phyloP scores from a whole-genome alignment of 2,797 vertebrate genomes.

The Propithecus deckenii region DNA sequence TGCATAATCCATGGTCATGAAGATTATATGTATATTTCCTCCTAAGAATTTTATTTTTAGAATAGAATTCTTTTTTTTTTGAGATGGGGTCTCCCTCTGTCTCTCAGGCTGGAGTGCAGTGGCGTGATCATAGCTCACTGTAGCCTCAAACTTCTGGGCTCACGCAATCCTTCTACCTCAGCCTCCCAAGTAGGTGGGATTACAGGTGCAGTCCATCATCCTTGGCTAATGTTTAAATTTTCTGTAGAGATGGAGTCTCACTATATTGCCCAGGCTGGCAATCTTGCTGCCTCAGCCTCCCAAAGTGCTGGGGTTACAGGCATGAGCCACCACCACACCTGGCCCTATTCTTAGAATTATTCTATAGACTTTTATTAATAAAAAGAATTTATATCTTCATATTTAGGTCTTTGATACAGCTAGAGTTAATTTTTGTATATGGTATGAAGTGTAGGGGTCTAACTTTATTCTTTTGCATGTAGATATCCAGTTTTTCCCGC shows the following conservation, averaged over 20 bases:
- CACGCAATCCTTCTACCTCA: neutral
- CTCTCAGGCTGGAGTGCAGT: too few relatives aligned
- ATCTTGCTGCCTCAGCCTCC: neutral
- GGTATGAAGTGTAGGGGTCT: neutral
- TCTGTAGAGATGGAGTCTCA: neutral
- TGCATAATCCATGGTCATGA: neutral
- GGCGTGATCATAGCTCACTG: too few relatives aligned
- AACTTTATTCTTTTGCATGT: neutral
- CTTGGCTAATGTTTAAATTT: neutral
- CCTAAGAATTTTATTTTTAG: neutral
- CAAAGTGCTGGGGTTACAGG: neutral
- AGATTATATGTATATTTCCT: neutral
- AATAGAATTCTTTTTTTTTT: too few relatives aligned
- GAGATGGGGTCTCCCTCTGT: too few relatives aligned
- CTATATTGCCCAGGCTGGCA: neutral
- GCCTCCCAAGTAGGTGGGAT: neutral
- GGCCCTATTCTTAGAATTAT: neutral
- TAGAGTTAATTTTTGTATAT: neutral
- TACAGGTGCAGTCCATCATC: too few relatives aligned
- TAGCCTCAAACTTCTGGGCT: neutral
- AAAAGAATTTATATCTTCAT: neutral
- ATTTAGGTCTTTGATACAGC: neutral
- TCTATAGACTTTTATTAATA: neutral
- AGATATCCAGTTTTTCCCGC: neutral
- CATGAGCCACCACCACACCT: neutral